Base-by-base conservation (phyloP, 2,113 vertebrate genomes). In the Columba janthina region DNA sequence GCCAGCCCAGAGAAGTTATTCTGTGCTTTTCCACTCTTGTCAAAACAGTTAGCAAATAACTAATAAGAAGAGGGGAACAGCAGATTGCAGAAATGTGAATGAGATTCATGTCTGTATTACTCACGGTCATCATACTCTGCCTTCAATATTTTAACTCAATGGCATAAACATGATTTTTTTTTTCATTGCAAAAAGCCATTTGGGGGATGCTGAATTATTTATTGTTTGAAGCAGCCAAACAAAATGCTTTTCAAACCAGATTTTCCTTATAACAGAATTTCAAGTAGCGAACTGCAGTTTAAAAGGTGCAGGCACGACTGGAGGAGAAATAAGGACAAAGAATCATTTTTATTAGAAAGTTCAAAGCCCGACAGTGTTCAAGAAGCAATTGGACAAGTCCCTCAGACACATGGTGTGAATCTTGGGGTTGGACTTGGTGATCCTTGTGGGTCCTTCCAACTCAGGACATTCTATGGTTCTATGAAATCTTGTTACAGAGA, bases 131-230 rank as follows among this genome's bases (percentile, higher is more conserved):
- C 60, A 73, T 81, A 44, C 31, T 70, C 60, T 53, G 46, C 54
- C 65, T 70, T 81, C 73, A 87, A 31, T 74, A 74, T 91, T 93
- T 93, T 87, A 91, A 84, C 93, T 74, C 77, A 54, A 15, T 54
- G 60, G 36, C 46, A 77, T 74, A 81, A 94, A 54, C 60, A 77
- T 0, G 0, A 53, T 91, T 91, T 66, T 58, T 66, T 38, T 58
- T 81, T 81, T 91, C 24, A 87, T 62, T 81, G 77, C 62, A 89
- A 87, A 76, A 93, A 94, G 69, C 65, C 69, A 81, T 77, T 64
- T 53, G 31, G 40, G 19, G 21, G 5, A 71, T 31, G 31, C 18
- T 85, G 89, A 71, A 94, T 82, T 85, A 90, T 85, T 85, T 74
- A 53, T 50, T 77, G 24, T 70, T 87, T 89, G 69, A 89, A 86